Evolutionary conservation across 1,140 invertebrate genomes (phyloP).

Genomic region (Temnothorax longispinosus): DNA sequence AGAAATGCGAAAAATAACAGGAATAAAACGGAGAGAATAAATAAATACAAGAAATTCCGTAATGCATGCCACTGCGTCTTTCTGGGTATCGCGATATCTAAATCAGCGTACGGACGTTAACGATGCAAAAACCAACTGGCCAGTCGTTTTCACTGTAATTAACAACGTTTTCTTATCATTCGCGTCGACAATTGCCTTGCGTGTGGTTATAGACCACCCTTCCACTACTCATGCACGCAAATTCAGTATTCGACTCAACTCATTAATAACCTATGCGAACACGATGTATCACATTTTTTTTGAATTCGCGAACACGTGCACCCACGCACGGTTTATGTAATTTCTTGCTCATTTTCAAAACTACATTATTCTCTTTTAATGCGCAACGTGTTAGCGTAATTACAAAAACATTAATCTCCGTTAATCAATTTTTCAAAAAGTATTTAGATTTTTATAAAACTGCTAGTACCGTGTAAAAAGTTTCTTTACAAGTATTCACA

Average conservation of each 20-base stretch:
- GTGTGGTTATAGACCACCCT: slow-evolving; percentile 5
- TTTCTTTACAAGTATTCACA: background rate
- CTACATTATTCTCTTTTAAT: background rate
- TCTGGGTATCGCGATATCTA: background rate
- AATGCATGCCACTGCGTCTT: background rate
- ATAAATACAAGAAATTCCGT: background rate
- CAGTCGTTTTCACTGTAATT: slow-evolving; percentile 50
- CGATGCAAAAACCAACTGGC: slow-evolving; percentile 13
- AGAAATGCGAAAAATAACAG: background rate
- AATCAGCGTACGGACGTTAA: slow-evolving; percentile 25
- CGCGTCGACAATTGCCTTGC: slow-evolving; percentile 40
- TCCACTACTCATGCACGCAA: background rate
- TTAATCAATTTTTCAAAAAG: background rate
- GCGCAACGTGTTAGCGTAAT: background rate
- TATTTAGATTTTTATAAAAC: background rate
- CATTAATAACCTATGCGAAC: background rate
- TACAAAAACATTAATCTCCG: background rate
- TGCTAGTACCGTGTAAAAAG: background rate
- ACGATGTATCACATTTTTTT: background rate
- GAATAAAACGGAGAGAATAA: background rate
- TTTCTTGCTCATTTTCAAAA: background rate
- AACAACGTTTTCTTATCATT: slow-evolving; percentile 54
- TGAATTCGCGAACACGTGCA: background rate
- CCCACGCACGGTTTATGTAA: background rate
- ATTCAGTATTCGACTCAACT: background rate